These are phyloP conservation scores for Tethea ocularis DNA, from an alignment of 2,888 invertebrate genomes.

Conservation along the genomic window DNA sequence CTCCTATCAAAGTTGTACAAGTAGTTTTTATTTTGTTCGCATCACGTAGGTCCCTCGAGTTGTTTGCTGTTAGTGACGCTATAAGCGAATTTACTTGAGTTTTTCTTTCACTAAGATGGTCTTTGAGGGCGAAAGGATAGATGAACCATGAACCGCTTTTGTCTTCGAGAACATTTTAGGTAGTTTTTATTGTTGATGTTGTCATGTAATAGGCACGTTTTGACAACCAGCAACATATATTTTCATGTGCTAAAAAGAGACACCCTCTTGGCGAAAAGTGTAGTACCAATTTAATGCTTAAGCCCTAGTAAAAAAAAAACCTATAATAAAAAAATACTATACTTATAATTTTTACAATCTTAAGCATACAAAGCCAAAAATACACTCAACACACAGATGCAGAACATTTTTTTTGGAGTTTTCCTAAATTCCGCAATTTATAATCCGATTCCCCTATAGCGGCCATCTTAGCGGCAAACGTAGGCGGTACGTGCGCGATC, in stretches of 20 bases:
- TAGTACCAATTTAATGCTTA: too few species aligned
- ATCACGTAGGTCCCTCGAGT: constrained; percentile 67
- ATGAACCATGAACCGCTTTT: not conserved
- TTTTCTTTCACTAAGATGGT: constrained; percentile 49
- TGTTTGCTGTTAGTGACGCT: constrained; percentile 69
- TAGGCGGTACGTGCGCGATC: constrained; percentile 34
- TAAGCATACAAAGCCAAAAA: too few species aligned
- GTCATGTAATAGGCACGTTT: too few species aligned
- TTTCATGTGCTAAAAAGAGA: too few species aligned
- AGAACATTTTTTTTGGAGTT: not conserved
- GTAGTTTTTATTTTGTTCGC: constrained; percentile 69
- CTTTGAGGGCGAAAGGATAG: not conserved
- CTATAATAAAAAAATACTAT: too few species aligned
- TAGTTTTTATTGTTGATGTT: too few species aligned
- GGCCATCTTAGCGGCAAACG: constrained; percentile 26
- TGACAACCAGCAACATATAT: too few species aligned
- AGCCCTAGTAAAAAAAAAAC: too few species aligned
- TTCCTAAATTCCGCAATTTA: not conserved
- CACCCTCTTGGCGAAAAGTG: too few species aligned
- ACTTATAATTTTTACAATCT: too few species aligned
- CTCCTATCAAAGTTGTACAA: constrained; percentile 66
- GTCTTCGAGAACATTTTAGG: too few species aligned
- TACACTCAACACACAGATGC: too few species aligned
- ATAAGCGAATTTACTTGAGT: constrained; percentile 68
- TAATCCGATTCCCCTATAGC: constrained; percentile 6